These are phyloP conservation scores for Calosoma granatense DNA, from an alignment of 1,140 invertebrate species.

Conservation along the genomic window DNA sequence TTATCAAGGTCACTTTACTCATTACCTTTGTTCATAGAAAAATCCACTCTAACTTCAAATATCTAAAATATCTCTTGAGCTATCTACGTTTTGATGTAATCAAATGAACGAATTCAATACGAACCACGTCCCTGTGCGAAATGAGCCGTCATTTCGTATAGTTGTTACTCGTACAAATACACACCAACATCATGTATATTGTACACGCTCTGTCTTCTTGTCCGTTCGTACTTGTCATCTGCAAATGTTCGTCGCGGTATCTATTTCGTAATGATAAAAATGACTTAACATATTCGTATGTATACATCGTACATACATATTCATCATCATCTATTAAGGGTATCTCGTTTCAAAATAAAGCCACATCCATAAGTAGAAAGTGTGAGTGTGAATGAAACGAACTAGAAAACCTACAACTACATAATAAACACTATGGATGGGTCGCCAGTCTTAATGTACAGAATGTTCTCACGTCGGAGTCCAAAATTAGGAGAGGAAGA, in stretches of 20 bases:
- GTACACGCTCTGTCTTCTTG: too few species aligned
- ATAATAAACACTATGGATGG: background rate
- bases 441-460: background rate
- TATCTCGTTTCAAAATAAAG: too few species aligned
- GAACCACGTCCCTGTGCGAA: too few species aligned
- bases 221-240: too few species aligned
- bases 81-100: background rate
- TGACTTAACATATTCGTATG: background rate
- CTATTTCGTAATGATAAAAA: slow-evolving; percentile 2
- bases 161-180: background rate
- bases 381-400: too few species aligned
- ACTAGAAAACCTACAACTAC: background rate
- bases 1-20: slow-evolving; percentile 9
- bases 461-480: background rate
- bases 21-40: slow-evolving; percentile 7
- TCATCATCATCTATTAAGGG: too few species aligned
- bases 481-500: background rate
- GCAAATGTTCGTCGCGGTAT: too few species aligned
- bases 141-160: too few species aligned
- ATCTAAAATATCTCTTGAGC: slow-evolving; percentile 7
- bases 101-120: background rate
- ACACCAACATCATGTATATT: background rate
- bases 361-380: background rate
- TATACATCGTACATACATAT: too few species aligned
- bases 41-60: background rate